Evolutionary conservation across 2,888 invertebrate genomes (phyloP).

Genomic region (Cephus sareptanus): DNA sequence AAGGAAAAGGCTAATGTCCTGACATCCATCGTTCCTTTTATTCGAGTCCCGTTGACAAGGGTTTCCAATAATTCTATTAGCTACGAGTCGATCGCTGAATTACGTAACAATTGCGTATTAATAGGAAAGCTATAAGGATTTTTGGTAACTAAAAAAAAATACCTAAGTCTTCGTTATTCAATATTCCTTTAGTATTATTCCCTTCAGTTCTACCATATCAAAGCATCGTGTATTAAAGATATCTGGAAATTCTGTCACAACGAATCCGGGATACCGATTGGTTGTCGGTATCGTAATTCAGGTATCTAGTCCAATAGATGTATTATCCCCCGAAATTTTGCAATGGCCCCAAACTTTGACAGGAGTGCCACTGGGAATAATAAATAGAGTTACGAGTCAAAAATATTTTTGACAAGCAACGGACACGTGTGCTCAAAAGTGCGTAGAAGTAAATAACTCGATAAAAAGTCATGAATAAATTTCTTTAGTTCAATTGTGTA

Average conservation of each 20-base stretch:
- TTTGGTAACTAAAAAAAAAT: background rate
- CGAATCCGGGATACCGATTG: background rate
- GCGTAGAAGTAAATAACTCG: background rate
- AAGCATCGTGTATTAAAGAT: background rate
- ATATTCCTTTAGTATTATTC: too few species aligned
- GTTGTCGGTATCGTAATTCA: background rate
- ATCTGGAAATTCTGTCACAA: background rate
- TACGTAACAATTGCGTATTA: background rate
- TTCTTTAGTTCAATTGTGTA: background rate
- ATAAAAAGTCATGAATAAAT: background rate
- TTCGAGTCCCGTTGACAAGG: background rate
- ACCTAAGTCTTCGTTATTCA: too few species aligned
- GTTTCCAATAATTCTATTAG: background rate
- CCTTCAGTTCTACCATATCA: background rate
- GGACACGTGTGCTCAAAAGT: background rate
- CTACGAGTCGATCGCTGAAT: background rate
- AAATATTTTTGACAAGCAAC: background rate
- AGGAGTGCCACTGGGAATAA: background rate
- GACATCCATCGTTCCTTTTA: background rate
- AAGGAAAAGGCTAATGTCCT: background rate
- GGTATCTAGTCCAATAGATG: too few species aligned
- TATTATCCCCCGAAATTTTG: background rate
- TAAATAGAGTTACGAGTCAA: background rate
- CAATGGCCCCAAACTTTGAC: background rate
- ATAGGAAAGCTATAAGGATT: background rate